phyloP scores from a whole-genome alignment of 2,888 invertebrate species.

The Sialis fuliginosa region DNA sequence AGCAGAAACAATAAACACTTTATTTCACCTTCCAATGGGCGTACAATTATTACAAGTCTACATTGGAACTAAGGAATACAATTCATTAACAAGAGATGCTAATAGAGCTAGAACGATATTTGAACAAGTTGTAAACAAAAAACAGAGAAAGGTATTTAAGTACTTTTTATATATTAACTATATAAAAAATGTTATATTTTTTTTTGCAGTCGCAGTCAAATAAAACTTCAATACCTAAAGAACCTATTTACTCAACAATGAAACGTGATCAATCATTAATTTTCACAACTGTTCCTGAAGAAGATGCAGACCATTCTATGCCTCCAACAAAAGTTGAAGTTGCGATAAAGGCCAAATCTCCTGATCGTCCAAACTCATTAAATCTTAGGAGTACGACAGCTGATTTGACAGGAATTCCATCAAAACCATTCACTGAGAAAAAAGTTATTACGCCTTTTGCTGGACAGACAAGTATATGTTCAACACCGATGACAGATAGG shows the following conservation, averaged over 20 bases:
- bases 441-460: constrained; percentile 32
- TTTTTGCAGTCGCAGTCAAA: constrained; percentile 2
- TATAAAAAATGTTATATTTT: background rate
- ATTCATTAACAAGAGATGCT: constrained; percentile 29
- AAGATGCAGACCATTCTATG: constrained; percentile 28
- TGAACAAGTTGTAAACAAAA: constrained; percentile 11
- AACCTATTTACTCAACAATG: constrained; percentile 37
- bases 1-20: constrained; percentile 44
- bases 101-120: constrained; percentile 24
- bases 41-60: constrained; percentile 67
- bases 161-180: background rate
- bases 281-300: constrained; percentile 71
- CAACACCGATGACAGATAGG: constrained; percentile 64
- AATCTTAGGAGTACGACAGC: constrained; percentile 20
- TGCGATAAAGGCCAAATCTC: constrained; percentile 11
- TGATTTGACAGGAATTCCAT: constrained; percentile 10
- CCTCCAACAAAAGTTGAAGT: constrained; percentile 7
- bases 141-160: constrained; percentile 13
- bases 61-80: constrained; percentile 43
- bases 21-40: constrained; percentile 61
- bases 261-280: constrained; percentile 64
- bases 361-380: constrained; percentile 21
- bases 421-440: constrained; percentile 12
- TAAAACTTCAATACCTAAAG: constrained; percentile 20
- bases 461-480: constrained; percentile 57